Base-by-base conservation (phyloP, 2,113 vertebrate species). In the Ia io region DNA sequence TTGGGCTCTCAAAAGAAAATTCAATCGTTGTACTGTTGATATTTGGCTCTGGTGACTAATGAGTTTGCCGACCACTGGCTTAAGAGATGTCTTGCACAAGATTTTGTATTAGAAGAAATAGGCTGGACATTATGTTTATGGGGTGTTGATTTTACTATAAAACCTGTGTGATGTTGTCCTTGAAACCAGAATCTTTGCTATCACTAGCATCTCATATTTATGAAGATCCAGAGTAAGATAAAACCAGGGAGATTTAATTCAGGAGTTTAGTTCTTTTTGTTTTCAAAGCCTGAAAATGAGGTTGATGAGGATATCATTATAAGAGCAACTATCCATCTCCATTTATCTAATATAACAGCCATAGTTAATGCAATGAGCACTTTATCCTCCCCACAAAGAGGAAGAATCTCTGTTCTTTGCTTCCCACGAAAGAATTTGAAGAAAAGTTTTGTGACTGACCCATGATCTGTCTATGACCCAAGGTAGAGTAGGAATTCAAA, bases 81-180 rank as follows among this genome's bases (percentile, higher is more conserved):
- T 93, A 59, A 42, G 30, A 84, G 70, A 10, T 8, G 8, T 69
- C 67, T 88, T 77, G 40, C 17, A 18, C 79, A 78, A 78, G 11
- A 59, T 93, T 94, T 69, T 84, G 17, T 40, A 17, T 30, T 65
- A 77, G 85, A 80, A 87, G 82, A 67, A 76, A 67, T 96, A 83
- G 84, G 25, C 70, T 90, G 51, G 32, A 44, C 23, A 71, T 83
- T 88, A 23, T 71, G 20, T 35, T 70, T 74, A 44, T 20, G 9
- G 35, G 23, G 40, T 65, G 18, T 67, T 59, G 79, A 71, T 80
- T 91, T 82, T 93, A 23, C 35, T 80, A 3, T 73, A 90, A 91
- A 80, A 77, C 6, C 6, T 70, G 2, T 71, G 56, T 85, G 49
- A 35, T 71, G 5, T 18, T 2, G 3, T 91, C 76, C 22, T 94